Percentiles rank a stretch among this genome's conserved stretches.
phyloP scores from a whole-genome alignment of 53 echinoderm and acorn worm genomes.

The Antedon mediterranea region DNA sequence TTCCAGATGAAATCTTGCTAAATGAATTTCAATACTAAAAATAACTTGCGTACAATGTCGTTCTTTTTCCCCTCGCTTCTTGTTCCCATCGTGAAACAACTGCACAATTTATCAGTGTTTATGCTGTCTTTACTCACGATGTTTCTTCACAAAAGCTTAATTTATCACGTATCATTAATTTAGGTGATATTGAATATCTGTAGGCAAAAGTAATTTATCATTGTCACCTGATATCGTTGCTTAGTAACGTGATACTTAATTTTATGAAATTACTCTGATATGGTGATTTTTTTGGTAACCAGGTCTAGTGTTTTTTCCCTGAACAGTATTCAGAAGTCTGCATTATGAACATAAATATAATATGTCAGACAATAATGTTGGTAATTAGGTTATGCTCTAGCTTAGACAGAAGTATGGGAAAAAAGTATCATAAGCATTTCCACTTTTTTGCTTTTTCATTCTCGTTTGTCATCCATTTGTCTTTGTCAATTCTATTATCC shows the following conservation, averaged over 20 bases:
- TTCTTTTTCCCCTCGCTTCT: too few species aligned
- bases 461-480: too few species aligned
- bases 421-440: too few species aligned
- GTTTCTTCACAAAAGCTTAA: neutral
- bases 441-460: too few species aligned
- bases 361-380: too few species aligned
- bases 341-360: too few species aligned
- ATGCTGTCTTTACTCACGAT: neutral
- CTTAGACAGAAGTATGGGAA: too few species aligned
- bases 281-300: neutral
- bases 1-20: neutral
- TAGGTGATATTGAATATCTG: neutral
- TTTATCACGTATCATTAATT: conserved; percentile 1
- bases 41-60: neutral
- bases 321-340: too few species aligned
- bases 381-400: too few species aligned
- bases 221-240: neutral
- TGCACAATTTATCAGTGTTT: neutral
- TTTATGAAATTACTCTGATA: neutral
- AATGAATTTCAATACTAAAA: neutral
- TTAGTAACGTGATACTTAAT: neutral
- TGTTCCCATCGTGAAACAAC: neutral
- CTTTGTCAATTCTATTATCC: too few species aligned
- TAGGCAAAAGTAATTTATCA: neutral
- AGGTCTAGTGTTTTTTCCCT: neutral